Percentiles rank a stretch among this genome's conserved stretches.
phyloP scores from a whole-genome alignment of 2,797 vertebrate genomes.

The Helostoma temminkii region DNA sequence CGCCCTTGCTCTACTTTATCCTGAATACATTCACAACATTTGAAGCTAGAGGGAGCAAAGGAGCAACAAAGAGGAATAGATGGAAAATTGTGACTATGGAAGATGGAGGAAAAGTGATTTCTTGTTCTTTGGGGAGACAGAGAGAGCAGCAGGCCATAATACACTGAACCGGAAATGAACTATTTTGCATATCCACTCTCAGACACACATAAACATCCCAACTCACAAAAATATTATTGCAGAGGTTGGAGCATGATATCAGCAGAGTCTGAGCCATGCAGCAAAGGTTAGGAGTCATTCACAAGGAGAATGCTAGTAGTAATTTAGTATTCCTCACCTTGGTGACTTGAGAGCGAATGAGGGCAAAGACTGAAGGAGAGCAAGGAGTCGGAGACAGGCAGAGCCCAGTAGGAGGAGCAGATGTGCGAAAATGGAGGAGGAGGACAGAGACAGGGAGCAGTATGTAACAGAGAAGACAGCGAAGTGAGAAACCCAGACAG shows the following conservation, averaged over 20 bases:
- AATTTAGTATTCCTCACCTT: slow-evolving; percentile 52
- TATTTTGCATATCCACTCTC: slow-evolving; percentile 56
- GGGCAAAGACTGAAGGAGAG: slow-evolving; percentile 24
- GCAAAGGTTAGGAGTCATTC: slow-evolving; percentile 42
- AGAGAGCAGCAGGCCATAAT: slow-evolving; percentile 44
- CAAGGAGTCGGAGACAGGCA: slow-evolving; percentile 15
- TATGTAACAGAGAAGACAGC: slow-evolving; percentile 43
- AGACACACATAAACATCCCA: slow-evolving; percentile 37
- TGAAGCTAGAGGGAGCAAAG: slow-evolving; percentile 28
- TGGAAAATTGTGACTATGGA: slow-evolving; percentile 14
- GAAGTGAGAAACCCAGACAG: slow-evolving; percentile 55
- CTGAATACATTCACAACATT: slow-evolving; percentile 57
- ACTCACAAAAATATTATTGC: slow-evolving; percentile 38
- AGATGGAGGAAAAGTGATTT: slow-evolving; percentile 25
- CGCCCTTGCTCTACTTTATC: slow-evolving; percentile 63
- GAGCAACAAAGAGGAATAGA: slow-evolving; percentile 15
- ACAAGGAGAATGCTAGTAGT: slow-evolving; percentile 48
- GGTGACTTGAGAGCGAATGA: slow-evolving; percentile 5
- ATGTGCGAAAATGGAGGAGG: slow-evolving; percentile 58
- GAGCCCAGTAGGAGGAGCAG: slow-evolving; percentile 40
- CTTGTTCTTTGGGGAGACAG: slow-evolving; percentile 28
- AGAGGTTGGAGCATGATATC: slow-evolving; percentile 32
- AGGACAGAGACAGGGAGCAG: slow-evolving; percentile 27
- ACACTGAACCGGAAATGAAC: slow-evolving; percentile 59
- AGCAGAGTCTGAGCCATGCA: background rate